These are phyloP conservation scores for Calephelis virginiensis DNA, from an alignment of 1,140 invertebrate genomes.

Conservation along the genomic window DNA sequence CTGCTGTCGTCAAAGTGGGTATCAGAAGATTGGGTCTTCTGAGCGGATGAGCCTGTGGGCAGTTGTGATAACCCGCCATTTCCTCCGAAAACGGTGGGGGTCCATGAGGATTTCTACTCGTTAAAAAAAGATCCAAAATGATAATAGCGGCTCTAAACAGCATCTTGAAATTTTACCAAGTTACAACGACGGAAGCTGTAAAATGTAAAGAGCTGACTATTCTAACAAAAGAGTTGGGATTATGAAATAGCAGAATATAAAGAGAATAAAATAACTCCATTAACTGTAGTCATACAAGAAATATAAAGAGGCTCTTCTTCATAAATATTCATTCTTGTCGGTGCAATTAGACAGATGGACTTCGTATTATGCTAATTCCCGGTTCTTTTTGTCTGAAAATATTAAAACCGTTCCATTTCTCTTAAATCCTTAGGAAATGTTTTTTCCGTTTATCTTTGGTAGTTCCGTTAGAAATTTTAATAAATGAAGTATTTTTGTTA, in stretches of 20 bases:
- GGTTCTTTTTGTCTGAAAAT: conserved; percentile 23
- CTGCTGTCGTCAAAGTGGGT: too few species aligned
- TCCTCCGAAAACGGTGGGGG: too few species aligned
- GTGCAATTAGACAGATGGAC: conserved; percentile 39
- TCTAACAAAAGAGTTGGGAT: background rate
- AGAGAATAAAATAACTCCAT: conserved; percentile 1
- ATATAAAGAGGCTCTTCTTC: conserved; percentile 30
- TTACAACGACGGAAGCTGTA: too few species aligned
- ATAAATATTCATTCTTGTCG: conserved; percentile 36
- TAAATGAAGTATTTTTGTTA: background rate
- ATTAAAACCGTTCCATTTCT: conserved; percentile 23
- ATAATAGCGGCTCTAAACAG: too few species aligned
- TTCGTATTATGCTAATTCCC: conserved; percentile 35
- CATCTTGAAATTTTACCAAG: too few species aligned
- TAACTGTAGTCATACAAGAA: conserved; percentile 19
- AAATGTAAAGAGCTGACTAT: too few species aligned
- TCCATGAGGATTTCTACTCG: too few species aligned
- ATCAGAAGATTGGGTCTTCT: too few species aligned
- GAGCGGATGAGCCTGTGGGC: too few species aligned
- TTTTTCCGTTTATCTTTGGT: conserved; percentile 13
- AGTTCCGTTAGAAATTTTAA: conserved; percentile 2
- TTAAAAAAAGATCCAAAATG: too few species aligned
- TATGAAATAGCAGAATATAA: conserved; percentile 5
- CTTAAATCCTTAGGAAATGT: conserved; percentile 18
- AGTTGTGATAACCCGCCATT: too few species aligned